Conservation (phyloP, 92 coral and sea anemone species). For the Epizoanthus rinbou region DNA sequence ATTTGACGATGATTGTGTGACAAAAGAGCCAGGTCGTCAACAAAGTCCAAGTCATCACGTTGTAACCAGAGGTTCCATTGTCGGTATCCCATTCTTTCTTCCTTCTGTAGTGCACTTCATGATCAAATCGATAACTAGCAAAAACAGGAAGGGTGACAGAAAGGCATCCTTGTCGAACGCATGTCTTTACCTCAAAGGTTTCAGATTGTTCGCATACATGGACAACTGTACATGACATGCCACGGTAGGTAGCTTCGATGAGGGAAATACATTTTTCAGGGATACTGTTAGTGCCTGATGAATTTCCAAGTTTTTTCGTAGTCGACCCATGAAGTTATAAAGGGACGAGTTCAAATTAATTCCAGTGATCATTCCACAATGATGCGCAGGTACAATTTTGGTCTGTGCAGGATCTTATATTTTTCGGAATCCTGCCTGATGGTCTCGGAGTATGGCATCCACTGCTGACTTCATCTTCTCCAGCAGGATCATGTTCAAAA, state of each 20-base stretch:
- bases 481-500: too few species aligned
- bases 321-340: background rate
- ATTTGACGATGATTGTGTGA: constrained; percentile 42
- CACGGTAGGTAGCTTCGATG: constrained; percentile 6
- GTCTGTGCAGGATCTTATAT: too few species aligned
- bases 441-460: too few species aligned
- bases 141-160: constrained; percentile 35
- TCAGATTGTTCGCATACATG: constrained; percentile 5
- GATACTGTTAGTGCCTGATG: background rate
- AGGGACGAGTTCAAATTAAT: too few species aligned
- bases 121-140: constrained; percentile 2
- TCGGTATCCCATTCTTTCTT: constrained; percentile 36
- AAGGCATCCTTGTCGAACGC: constrained; percentile 37
- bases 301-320: background rate
- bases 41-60: constrained; percentile 40
- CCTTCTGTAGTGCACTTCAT: constrained; percentile 30
- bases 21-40: constrained; percentile 44
- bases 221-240: constrained; percentile 27
- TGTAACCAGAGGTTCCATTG: constrained; percentile 44
- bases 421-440: too few species aligned
- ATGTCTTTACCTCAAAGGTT: constrained; percentile 32
- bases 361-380: too few species aligned
- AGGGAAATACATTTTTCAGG: background rate
- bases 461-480: too few species aligned
- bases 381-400: too few species aligned